phyloP scores from a whole-genome alignment of 64 coral and sea anemone species.

The Stichodactyla helianthus region DNA sequence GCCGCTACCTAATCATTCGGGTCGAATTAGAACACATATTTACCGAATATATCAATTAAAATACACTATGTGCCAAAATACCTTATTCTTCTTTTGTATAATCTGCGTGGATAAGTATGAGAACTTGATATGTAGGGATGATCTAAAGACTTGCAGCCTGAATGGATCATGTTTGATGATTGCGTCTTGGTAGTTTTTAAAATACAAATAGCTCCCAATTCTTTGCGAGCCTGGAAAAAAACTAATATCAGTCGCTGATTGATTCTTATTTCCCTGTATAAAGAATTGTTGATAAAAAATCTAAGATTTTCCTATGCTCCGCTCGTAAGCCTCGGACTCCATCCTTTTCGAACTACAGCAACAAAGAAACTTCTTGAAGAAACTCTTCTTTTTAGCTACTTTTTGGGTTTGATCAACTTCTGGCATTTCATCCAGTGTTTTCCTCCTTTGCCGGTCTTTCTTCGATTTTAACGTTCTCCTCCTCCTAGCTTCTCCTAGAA shows the following conservation, averaged over 20 bases:
- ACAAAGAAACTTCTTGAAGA: slow-evolving; percentile 38
- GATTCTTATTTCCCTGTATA: neutral
- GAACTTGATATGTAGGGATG: too few relatives aligned
- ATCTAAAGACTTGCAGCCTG: too few relatives aligned
- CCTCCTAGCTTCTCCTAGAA: slow-evolving; percentile 75
- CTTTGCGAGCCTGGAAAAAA: too few relatives aligned
- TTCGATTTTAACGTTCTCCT: slow-evolving; percentile 75
- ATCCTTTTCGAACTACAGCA: slow-evolving; percentile 45
- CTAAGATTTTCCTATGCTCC: neutral
- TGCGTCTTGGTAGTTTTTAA: neutral
- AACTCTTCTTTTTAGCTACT: neutral
- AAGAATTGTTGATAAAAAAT: neutral
- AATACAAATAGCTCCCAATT: neutral
- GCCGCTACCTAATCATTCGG: neutral
- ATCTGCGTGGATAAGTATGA: neutral
- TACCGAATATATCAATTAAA: neutral
- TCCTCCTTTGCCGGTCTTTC: slow-evolving; percentile 51
- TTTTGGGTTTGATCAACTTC: slow-evolving; percentile 30
- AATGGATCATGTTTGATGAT: neutral
- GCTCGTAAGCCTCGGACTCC: slow-evolving; percentile 31
- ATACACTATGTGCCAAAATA: neutral
- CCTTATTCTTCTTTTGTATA: neutral
- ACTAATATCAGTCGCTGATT: too few relatives aligned
- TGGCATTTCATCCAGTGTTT: slow-evolving; percentile 18
- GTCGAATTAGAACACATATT: neutral